Evolutionary conservation across 2,797 vertebrate genomes (phyloP).

Genomic region (Gouania willdenowi): DNA sequence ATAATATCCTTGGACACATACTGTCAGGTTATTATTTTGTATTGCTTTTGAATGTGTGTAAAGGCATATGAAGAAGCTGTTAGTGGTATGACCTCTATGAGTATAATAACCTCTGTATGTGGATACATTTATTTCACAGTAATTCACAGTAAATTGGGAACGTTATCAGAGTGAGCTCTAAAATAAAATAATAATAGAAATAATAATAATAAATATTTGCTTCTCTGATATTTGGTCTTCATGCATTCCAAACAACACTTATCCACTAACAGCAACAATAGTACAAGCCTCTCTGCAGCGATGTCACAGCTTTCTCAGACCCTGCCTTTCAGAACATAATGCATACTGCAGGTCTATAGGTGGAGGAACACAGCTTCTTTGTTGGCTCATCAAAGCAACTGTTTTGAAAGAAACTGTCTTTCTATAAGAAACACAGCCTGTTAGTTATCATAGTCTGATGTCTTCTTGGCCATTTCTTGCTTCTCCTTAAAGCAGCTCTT

Average conservation of each 20-base stretch:
- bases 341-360: background rate
- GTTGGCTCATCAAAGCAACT: constrained; percentile 1
- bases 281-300: constrained; percentile 11
- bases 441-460: constrained; percentile 86
- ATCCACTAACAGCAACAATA: constrained; percentile 6
- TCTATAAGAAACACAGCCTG: background rate
- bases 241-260: constrained; percentile 12
- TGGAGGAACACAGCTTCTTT: background rate
- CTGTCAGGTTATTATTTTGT: background rate
- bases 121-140: constrained; percentile 44
- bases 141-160: constrained; percentile 20
- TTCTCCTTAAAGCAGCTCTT: constrained; percentile 84
- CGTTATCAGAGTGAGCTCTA: constrained; percentile 11
- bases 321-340: background rate
- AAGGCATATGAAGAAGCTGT: constrained; percentile 43
- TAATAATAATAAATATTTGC: no score
- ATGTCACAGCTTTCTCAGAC: background rate
- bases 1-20: no score
- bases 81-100: background rate
- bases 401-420: background rate
- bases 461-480: constrained; percentile 47
- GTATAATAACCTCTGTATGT: background rate
- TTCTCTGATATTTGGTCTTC: constrained; percentile 38
- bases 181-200: constrained; percentile 53
- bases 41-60: constrained; percentile 21